A percentile compares a stretch with the other conserved stretches of the same genome.
These are phyloP conservation scores for Dasysyrphus tricinctus DNA, from an alignment of 2,888 invertebrate species.

Conservation along the genomic window DNA sequence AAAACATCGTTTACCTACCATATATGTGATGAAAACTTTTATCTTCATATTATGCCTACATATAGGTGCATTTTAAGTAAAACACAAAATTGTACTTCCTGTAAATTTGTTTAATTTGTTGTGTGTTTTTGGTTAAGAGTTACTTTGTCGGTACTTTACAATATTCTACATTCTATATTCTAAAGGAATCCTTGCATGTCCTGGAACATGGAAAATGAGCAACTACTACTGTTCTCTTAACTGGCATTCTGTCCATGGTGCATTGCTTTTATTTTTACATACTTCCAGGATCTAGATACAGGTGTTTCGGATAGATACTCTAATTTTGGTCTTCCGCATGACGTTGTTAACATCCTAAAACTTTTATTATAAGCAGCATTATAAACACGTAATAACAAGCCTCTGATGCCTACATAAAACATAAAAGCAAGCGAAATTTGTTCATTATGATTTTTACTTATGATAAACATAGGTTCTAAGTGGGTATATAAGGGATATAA, in stretches of 20 bases:
- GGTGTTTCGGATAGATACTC: slow-evolving; percentile 58
- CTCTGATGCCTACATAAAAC: slow-evolving; percentile 5
- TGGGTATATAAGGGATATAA: background rate
- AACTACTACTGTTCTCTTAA: background rate
- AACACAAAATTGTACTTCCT: slow-evolving; percentile 21
- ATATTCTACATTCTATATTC: background rate
- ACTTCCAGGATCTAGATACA: slow-evolving; percentile 39
- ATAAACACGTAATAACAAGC: slow-evolving; percentile 29
- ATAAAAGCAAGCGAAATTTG: slow-evolving; percentile 8
- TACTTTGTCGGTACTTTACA: background rate
- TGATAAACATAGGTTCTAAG: background rate
- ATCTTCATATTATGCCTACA: too few relatives aligned
- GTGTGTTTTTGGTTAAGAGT: slow-evolving; percentile 13
- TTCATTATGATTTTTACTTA: slow-evolving; percentile 38
- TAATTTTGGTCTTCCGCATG: slow-evolving; percentile 69
- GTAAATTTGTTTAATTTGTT: slow-evolving; percentile 31
- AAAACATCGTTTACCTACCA: too few relatives aligned
- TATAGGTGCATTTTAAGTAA: slow-evolving; percentile 8
- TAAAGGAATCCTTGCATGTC: background rate
- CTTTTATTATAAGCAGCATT: slow-evolving; percentile 47
- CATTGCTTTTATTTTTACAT: background rate
- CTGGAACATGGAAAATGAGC: slow-evolving; percentile 27
- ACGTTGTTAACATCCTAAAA: slow-evolving; percentile 62
- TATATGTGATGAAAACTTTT: too few relatives aligned
- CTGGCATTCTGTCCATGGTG: background rate